These are phyloP conservation scores for Choloepus hoffmanni DNA, from an alignment of 2,113 vertebrate species.

Conservation along the genomic window DNA sequence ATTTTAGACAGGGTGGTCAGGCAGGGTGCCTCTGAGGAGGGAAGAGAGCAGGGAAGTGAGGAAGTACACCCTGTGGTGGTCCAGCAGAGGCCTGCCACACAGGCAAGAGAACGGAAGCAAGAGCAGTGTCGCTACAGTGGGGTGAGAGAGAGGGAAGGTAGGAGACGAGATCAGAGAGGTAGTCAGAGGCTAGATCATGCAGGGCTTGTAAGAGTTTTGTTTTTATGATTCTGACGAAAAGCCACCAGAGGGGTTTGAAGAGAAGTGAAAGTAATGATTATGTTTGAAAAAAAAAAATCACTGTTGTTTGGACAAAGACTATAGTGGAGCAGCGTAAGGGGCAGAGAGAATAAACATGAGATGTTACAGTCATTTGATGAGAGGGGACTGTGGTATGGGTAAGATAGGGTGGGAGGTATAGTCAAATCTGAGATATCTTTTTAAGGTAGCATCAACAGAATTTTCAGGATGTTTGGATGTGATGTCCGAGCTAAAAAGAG, in stretches of 20 bases:
- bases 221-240: conserved; percentile 36
- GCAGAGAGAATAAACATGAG: not conserved
- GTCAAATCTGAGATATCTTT: not conserved
- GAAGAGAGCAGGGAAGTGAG: not conserved
- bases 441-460: not conserved
- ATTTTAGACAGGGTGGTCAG: too few species aligned
- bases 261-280: conserved; percentile 52
- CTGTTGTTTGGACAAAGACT: not conserved
- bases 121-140: not conserved
- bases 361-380: not conserved
- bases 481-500: not conserved
- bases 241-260: not conserved
- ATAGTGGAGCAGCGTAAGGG: not conserved
- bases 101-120: not conserved
- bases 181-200: not conserved
- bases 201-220: not conserved
- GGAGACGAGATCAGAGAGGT: not conserved
- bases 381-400: not conserved
- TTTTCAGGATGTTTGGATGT: not conserved
- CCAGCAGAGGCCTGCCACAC: not conserved
- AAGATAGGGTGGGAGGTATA: not conserved
- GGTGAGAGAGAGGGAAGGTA: not conserved
- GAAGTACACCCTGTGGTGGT: not conserved
- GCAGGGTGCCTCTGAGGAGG: not conserved
- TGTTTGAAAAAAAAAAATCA: not conserved